Conservation (phyloP, 2,113 vertebrate genomes). For the Catharus bicknelli region DNA sequence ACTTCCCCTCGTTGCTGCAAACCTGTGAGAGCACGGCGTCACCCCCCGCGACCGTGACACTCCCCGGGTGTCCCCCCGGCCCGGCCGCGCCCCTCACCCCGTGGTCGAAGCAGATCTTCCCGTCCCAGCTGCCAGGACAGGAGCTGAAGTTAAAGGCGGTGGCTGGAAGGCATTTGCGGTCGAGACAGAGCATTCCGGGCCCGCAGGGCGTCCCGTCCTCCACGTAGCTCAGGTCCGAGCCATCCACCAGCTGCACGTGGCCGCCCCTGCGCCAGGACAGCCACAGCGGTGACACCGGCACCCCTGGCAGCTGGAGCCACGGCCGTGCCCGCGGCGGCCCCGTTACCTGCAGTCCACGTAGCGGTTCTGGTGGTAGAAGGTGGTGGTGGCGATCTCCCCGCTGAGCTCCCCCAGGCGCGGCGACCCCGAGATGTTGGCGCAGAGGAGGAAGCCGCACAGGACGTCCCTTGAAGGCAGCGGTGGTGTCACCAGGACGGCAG, state of each 20-base stretch:
- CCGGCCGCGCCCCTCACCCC: conserved; percentile 76
- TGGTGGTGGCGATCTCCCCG: conserved; percentile 90
- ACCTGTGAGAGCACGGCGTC: conserved; percentile 66
- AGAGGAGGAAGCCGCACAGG: conserved; percentile 92
- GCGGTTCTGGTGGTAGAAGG: conserved; percentile 92
- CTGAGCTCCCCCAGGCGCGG: conserved; percentile 88
- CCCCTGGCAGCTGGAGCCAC: fast-evolving
- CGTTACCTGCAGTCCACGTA: conserved; percentile 91
- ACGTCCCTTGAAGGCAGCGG: conserved; percentile 80
- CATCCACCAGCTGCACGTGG: conserved; percentile 90
- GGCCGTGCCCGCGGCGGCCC: fast-evolving
- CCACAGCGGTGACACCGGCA: fast-evolving
- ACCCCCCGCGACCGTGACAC: fast-evolving
- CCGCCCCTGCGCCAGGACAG: conserved; percentile 77
- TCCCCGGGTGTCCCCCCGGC: neutral
- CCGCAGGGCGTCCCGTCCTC: conserved; percentile 92
- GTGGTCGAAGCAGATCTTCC: conserved; percentile 86
- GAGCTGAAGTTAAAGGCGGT: conserved; percentile 91
- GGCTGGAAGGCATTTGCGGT: conserved; percentile 89
- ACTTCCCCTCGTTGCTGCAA: conserved; percentile 95
- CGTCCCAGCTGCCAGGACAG: conserved; percentile 83
- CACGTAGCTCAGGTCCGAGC: conserved; percentile 92
- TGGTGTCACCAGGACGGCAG: fast-evolving
- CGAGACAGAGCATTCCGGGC: conserved; percentile 94
- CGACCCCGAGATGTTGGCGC: conserved; percentile 85